These are phyloP conservation scores for Noturus placidus DNA, from an alignment of 2,113 vertebrate species.

Conservation along the genomic window DNA sequence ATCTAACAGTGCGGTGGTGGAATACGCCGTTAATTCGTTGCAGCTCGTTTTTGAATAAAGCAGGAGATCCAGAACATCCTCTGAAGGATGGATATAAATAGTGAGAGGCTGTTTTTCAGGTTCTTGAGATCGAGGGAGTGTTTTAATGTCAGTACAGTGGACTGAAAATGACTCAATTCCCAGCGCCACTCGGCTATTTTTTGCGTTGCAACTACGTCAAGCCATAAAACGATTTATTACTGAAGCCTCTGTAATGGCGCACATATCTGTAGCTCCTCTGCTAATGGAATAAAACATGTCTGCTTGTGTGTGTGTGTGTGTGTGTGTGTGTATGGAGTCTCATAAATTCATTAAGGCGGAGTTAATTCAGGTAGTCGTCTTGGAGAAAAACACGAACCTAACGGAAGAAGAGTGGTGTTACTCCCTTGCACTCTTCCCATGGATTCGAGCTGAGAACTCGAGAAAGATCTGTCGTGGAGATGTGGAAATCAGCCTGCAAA, in stretches of 20 bases:
- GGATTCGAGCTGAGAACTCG: conserved; percentile 8
- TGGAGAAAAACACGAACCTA: neutral
- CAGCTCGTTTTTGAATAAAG: neutral
- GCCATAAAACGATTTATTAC: neutral
- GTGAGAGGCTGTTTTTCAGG: neutral
- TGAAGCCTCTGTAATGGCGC: neutral
- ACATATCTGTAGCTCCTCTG: neutral
- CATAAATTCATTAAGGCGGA: neutral
- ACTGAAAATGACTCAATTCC: conserved; percentile 1
- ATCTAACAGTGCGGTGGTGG: neutral
- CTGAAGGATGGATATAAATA: neutral
- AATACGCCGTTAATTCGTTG: neutral
- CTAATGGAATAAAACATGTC: neutral
- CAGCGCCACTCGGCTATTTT: neutral
- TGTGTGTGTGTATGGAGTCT: neutral
- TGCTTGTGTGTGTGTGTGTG: neutral
- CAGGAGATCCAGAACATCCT: neutral
- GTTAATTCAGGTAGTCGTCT: neutral
- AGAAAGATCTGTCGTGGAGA: conserved; percentile 8
- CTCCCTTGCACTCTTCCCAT: neutral
- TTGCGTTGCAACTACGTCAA: too few species aligned
- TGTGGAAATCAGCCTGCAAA: conserved; percentile 40
- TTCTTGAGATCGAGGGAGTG: neutral
- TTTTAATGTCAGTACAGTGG: neutral
- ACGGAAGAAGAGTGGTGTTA: neutral